Percentiles rank a stretch among this genome's conserved stretches.
Conservation (phyloP, 2,113 vertebrate genomes). For the Romanogobio albipinnatus region DNA sequence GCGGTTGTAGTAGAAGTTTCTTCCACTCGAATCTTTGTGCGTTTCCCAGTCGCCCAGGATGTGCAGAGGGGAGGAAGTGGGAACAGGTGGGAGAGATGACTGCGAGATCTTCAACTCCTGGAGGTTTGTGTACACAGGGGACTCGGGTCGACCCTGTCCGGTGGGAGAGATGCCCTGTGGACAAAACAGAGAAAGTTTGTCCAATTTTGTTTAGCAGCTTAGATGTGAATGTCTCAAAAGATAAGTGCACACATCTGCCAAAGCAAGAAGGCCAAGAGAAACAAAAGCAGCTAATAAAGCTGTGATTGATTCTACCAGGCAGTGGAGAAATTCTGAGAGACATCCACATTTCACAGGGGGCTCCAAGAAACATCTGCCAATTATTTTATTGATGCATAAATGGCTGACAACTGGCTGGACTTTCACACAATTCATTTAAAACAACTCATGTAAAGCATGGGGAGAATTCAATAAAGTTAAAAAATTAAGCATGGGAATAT, state of each 20-base stretch:
- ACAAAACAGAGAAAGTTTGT: neutral
- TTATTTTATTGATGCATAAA: neutral
- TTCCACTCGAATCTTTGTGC: conserved; percentile 86
- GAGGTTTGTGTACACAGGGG: conserved; percentile 93
- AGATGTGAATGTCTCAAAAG: neutral
- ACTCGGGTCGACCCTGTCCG: conserved; percentile 85
- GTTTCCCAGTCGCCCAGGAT: conserved; percentile 92
- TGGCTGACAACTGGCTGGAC: neutral
- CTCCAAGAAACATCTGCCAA: neutral
- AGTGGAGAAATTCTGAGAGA: neutral
- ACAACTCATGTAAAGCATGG: neutral
- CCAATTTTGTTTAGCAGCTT: neutral
- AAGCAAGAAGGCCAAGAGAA: neutral
- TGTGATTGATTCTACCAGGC: neutral
- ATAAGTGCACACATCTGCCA: neutral
- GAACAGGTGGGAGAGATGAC: conserved; percentile 81
- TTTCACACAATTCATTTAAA: neutral
- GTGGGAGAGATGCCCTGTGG: conserved; percentile 70
- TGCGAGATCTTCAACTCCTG: conserved; percentile 95
- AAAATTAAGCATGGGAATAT: neutral
- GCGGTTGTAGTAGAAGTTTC: conserved; percentile 92
- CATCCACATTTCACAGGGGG: neutral
- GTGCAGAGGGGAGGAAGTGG: conserved; percentile 83
- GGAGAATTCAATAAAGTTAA: neutral
- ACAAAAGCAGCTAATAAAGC: neutral